Evolutionary conservation across 1,140 invertebrate genomes (phyloP).

Genomic region (Cherax quadricarinatus): DNA sequence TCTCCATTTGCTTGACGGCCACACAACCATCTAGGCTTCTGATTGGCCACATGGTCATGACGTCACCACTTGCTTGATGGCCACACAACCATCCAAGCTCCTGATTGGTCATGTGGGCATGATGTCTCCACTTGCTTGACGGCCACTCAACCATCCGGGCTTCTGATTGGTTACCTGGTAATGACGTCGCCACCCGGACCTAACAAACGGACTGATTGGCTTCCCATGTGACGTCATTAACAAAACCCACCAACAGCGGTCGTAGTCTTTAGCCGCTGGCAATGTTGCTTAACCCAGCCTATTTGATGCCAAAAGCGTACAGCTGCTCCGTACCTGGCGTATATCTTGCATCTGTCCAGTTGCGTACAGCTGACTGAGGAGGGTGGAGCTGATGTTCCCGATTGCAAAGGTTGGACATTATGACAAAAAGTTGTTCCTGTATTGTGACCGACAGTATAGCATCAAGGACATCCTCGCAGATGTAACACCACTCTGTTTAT

Average conservation of each 20-base stretch:
- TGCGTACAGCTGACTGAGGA: background rate
- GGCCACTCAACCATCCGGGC: too few species aligned
- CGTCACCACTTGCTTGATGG: too few species aligned
- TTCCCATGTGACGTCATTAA: constrained; percentile 25
- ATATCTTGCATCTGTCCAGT: background rate
- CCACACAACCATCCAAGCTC: too few species aligned
- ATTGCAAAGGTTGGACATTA: constrained; percentile 61
- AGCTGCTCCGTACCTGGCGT: background rate
- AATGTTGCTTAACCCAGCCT: background rate
- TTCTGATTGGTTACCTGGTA: background rate
- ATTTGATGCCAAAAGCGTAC: too few species aligned
- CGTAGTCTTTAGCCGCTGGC: background rate
- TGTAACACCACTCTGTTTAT: constrained; percentile 18
- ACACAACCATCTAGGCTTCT: too few species aligned
- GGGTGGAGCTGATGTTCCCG: constrained; percentile 34
- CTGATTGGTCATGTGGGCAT: too few species aligned
- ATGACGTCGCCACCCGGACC: constrained; percentile 43
- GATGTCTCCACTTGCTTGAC: too few species aligned
- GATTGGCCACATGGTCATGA: too few species aligned
- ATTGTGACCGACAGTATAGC: constrained; percentile 62
- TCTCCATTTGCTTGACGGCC: too few species aligned
- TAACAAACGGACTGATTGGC: constrained; percentile 3
- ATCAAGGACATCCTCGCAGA: constrained; percentile 45
- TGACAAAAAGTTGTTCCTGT: constrained; percentile 65
- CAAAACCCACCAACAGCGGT: background rate